Evolutionary conservation across 30 jellyfish, hydroid and myxozoan species (phyloP), one percentile per base, ranked within the genome.

Genomic region (Nemopilema nomurai): DNA sequence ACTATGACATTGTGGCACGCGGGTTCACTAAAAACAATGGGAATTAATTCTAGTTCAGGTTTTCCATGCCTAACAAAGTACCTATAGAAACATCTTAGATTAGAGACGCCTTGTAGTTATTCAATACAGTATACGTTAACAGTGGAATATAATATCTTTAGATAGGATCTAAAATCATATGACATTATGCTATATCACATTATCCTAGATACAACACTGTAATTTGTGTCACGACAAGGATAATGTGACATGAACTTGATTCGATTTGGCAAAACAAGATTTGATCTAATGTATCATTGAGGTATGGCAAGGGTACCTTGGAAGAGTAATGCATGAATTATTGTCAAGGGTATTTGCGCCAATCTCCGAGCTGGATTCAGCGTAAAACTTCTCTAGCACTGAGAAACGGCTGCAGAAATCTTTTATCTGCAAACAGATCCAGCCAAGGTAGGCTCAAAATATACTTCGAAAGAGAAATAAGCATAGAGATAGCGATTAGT

Each of bases 241-340:
- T n/a, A n/a, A n/a, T n/a, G n/a, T n/a, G n/a, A n/a, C n/a, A n/a
- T n/a, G n/a, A n/a, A n/a, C n/a, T n/a, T n/a, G n/a, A n/a, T n/a
- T n/a, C n/a, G n/a, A n/a, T n/a, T n/a, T 41, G 57, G 57, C 13
- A 41, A 41, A 41, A 41, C 13, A 3, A 3, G 9, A 41, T 41
- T 41, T 41, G 57, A 41, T 41, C 57, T n/a, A n/a, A n/a, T n/a
- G n/a, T n/a, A n/a, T n/a, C n/a, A n/a, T n/a, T n/a, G n/a, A n/a
- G n/a, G n/a, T n/a, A n/a, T n/a, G n/a, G n/a, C n/a, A n/a, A 28
- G 8, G 74, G 32, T 82, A 90, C 97, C 97, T 90, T 13, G 97
- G 97, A 16, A 90, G 81, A 28, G 77, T 89, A 18, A 67, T 20
- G 81, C 97, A 90, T 71, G 84, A 53, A 33, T 67, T 71, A 25